A percentile compares a stretch with the other conserved stretches of the same genome.
Evolutionary conservation across 1,140 invertebrate genomes (phyloP).

Genomic region (Drosophila lini): DNA sequence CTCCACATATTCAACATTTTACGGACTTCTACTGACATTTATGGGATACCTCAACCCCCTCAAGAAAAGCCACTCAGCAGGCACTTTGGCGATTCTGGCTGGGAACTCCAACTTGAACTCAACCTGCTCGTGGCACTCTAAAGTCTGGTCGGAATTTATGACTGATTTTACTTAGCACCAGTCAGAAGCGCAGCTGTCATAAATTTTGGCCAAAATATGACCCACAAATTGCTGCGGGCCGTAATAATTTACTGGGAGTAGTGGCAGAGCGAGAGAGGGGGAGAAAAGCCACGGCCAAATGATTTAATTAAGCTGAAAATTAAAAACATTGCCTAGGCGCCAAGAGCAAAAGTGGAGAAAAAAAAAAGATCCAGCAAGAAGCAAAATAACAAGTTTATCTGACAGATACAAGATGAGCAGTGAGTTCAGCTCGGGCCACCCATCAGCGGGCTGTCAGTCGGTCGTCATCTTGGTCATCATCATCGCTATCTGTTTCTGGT

Average conservation of each 20-base stretch:
- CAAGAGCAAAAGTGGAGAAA: constrained; percentile 11
- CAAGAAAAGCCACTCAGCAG: constrained; percentile 21
- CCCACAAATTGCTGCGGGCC: constrained; percentile 33
- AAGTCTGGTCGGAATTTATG: constrained; percentile 64
- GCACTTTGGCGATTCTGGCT: constrained; percentile 32
- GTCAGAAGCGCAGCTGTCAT: constrained; percentile 57
- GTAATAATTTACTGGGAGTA: constrained; percentile 51
- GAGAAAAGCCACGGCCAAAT: constrained; percentile 33
- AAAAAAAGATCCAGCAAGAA: constrained; percentile 9
- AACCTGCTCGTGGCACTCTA: constrained; percentile 45
- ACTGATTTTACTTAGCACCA: constrained; percentile 64
- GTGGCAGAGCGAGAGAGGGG: background rate
- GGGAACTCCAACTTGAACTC: constrained; percentile 39
- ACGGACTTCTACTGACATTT: constrained; percentile 26
- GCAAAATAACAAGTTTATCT: constrained; percentile 40
- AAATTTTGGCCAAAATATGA: constrained; percentile 67
- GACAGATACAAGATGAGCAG: constrained; percentile 48
- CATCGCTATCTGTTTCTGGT: constrained; percentile 28
- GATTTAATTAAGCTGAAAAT: constrained; percentile 78
- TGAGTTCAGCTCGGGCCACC: constrained; percentile 67
- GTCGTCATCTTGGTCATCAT: constrained; percentile 33
- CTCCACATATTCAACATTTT: constrained; percentile 22
- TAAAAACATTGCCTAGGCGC: constrained; percentile 63
- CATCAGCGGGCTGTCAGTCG: constrained; percentile 58
- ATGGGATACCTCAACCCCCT: constrained; percentile 21